Evolutionary conservation across 2,888 invertebrate genomes (phyloP).

Genomic region (Eupithecia vulgata): DNA sequence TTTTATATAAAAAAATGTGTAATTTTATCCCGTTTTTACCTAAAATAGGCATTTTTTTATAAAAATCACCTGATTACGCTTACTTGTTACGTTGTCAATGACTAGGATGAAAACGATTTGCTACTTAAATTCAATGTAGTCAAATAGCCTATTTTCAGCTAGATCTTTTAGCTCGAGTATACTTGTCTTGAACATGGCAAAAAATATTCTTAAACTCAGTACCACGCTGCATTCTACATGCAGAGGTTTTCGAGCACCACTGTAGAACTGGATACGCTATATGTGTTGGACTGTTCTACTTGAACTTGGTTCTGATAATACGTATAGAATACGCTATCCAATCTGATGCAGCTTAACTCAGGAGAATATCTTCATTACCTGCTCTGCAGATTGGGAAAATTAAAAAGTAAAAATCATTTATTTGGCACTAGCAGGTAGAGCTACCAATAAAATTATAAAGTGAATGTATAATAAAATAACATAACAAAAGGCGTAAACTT

Average conservation of each 20-base stretch:
- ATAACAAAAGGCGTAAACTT: not conserved
- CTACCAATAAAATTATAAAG: not conserved
- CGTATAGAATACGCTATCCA: slow-evolving; percentile 43
- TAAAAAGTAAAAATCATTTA: not conserved
- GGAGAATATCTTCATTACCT: slow-evolving; percentile 35
- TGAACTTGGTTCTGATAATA: slow-evolving; percentile 54
- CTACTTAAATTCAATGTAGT: too few relatives aligned
- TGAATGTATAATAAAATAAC: not conserved
- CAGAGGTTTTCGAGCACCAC: slow-evolving; percentile 67
- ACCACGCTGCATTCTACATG: slow-evolving; percentile 61
- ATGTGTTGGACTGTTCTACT: slow-evolving; percentile 68
- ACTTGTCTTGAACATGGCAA: not conserved
- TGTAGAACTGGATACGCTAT: slow-evolving; percentile 62
- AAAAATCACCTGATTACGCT: too few relatives aligned
- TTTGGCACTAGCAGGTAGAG: not conserved
- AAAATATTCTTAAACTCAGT: not conserved
- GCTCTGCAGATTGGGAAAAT: not conserved
- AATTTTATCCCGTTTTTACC: too few relatives aligned
- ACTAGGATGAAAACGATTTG: too few relatives aligned
- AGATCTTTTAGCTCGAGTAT: not conserved
- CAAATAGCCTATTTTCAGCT: too few relatives aligned
- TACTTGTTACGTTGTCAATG: too few relatives aligned
- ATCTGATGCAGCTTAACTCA: slow-evolving; percentile 39
- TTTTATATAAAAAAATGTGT: too few relatives aligned
- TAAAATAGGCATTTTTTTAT: too few relatives aligned